Base-by-base conservation (phyloP, 2,797 vertebrate species). In the Thunnus albacares region DNA sequence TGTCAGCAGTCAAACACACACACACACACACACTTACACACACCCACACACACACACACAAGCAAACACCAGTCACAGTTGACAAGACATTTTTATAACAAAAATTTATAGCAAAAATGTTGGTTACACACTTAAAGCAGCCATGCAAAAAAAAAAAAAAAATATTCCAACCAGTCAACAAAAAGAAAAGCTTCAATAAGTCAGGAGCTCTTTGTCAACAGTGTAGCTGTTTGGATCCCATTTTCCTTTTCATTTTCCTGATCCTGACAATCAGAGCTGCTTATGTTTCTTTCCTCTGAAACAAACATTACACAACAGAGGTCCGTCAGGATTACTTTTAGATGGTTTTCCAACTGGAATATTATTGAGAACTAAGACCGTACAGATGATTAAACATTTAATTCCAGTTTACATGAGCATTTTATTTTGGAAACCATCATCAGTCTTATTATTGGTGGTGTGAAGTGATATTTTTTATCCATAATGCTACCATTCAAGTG, bases 71-170 rank as follows among this genome's bases (percentile, higher is more conserved):
- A 84, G 91, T 92, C 92, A 91, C 89, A 90, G 88, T 75, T 49
- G 80, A 89, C 88, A 68, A 87, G 90, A 84, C 78, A 80, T 93
- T 91, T 91, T 90, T 90, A 89, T 89, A 87, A 85, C 79, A 76
- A 89, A 88, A 90, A 92, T 91, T 92, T 89, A 80, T 75, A 83
- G 77, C 79, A 55, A 82, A 85, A 75, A 76, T 56, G 20, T 64
- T 63, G 79, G 66, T 77, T 85, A 71, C 85, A 79, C 79, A 78
- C 73, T 77, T 69, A 60, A 86, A 80, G 83, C 88, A 75, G 75
- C 73, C 84, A 52, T 69, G 87, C 82, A 56, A 63, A 74, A 81
- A 81, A 75, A 81, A 89, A 20, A 22, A 53, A 22, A 53, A 10
- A 22, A 33, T 78, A 89, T 83, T 88, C 79, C 56, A 4, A 82